These are phyloP conservation scores for Ia io DNA, from an alignment of 2,113 vertebrate species.

Conservation along the genomic window DNA sequence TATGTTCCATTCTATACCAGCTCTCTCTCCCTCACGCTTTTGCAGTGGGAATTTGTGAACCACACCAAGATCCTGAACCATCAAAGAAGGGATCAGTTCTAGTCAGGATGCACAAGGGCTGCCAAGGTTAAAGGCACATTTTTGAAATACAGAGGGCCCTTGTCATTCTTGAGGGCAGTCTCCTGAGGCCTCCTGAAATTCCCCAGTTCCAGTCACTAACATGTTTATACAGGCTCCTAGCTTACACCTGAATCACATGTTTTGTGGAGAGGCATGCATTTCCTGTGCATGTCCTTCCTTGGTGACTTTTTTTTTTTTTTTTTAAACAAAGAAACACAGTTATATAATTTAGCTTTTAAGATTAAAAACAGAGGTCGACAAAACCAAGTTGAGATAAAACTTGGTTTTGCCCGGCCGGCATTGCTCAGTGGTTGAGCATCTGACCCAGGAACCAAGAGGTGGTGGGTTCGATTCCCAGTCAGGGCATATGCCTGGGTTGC, in stretches of 20 bases:
- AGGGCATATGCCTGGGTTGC: too few relatives aligned
- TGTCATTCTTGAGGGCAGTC: not conserved
- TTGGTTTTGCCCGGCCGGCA: not conserved
- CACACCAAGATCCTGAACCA: not conserved
- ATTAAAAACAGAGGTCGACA: not conserved
- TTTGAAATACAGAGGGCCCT: constrained; percentile 40
- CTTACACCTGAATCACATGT: not conserved
- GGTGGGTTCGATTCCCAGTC: too few relatives aligned
- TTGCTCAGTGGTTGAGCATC: too few relatives aligned
- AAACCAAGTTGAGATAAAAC: not conserved
- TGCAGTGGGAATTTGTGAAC: not conserved
- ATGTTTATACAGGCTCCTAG: constrained; percentile 20
- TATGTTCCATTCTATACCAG: not conserved
- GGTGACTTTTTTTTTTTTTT: not conserved
- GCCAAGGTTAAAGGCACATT: constrained; percentile 19
- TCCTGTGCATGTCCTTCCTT: not conserved
- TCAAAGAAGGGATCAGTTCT: not conserved
- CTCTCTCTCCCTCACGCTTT: not conserved
- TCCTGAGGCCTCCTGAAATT: not conserved
- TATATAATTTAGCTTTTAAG: not conserved
- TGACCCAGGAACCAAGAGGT: too few relatives aligned
- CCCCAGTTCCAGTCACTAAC: not conserved
- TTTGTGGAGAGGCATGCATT: not conserved
- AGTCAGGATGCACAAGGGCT: not conserved
- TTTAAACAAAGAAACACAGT: not conserved